Conservation (phyloP, 1,140 invertebrate species). For the Brachionus rubens region DNA sequence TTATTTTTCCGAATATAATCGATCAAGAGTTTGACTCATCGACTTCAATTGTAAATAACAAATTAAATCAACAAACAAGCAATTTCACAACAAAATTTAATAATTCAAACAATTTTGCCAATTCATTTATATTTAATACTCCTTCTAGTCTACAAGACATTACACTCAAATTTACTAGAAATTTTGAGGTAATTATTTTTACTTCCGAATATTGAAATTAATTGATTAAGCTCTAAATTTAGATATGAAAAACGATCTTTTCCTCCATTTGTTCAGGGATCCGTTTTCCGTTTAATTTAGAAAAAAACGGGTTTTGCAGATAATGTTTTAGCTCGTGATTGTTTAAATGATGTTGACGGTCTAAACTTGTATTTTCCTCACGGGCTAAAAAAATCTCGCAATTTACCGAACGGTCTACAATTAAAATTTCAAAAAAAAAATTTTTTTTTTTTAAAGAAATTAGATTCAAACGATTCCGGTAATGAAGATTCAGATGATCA, state of each 20-base stretch:
- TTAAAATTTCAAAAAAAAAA: too few relatives aligned
- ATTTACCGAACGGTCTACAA: too few relatives aligned
- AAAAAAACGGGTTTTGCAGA: too few relatives aligned
- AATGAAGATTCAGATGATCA: slow-evolving; percentile 77
- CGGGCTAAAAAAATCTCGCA: too few relatives aligned
- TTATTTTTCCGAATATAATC: slow-evolving; percentile 78
- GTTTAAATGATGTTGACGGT: too few relatives aligned
- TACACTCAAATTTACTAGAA: neutral
- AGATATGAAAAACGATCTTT: too few relatives aligned
- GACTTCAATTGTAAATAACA: neutral
- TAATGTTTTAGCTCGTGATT: too few relatives aligned
- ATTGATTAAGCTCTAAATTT: too few relatives aligned
- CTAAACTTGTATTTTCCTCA: too few relatives aligned
- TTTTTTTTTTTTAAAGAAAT: slow-evolving; percentile 66
- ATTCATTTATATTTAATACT: slow-evolving; percentile 9
- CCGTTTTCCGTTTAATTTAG: too few relatives aligned
- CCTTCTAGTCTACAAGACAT: neutral
- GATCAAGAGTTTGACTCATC: slow-evolving; percentile 56
- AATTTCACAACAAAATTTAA: slow-evolving; percentile 8
- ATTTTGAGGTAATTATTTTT: neutral
- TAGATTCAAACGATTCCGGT: slow-evolving; percentile 84
- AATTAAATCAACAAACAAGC: slow-evolving; percentile 47
- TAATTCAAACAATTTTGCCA: neutral
- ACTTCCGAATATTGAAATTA: too few relatives aligned
- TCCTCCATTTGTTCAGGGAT: too few relatives aligned